These are phyloP conservation scores for Damaliscus lunatus DNA, from an alignment of 2,113 vertebrate species.

Conservation along the genomic window DNA sequence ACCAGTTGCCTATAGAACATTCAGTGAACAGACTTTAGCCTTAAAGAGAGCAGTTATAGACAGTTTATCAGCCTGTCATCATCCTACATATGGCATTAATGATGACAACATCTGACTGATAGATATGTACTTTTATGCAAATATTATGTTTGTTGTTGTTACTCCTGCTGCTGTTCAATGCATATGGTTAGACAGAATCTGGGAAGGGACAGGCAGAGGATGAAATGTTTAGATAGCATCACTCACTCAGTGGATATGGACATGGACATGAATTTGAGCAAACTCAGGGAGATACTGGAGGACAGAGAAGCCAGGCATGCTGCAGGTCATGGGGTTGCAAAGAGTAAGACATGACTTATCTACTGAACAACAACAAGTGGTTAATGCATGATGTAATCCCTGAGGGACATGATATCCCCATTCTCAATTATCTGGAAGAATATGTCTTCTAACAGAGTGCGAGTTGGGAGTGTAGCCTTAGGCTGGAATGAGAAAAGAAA, in stretches of 20 bases:
- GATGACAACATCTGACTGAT: not conserved
- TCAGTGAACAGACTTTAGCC: not conserved
- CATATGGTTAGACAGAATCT: not conserved
- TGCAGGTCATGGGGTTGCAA: not conserved
- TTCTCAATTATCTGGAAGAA: not conserved
- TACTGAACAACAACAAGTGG: not conserved
- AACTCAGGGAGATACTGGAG: not conserved
- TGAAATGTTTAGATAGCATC: not conserved
- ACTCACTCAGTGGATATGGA: not conserved
- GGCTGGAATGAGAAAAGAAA: not conserved
- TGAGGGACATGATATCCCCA: accelerated
- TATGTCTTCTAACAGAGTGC: not conserved
- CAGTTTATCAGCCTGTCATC: not conserved
- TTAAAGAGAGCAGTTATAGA: not conserved
- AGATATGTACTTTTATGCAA: not conserved
- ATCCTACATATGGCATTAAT: not conserved
- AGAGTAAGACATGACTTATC: not conserved
- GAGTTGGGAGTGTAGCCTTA: not conserved
- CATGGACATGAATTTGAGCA: not conserved
- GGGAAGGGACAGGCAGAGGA: not conserved
- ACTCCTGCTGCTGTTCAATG: not conserved
- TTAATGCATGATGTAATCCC: not conserved
- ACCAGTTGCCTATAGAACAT: not conserved
- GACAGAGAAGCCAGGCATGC: not conserved
- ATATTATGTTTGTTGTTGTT: not conserved